phyloP scores from a whole-genome alignment of 2,113 vertebrate genomes.

The Struthio camelus region DNA sequence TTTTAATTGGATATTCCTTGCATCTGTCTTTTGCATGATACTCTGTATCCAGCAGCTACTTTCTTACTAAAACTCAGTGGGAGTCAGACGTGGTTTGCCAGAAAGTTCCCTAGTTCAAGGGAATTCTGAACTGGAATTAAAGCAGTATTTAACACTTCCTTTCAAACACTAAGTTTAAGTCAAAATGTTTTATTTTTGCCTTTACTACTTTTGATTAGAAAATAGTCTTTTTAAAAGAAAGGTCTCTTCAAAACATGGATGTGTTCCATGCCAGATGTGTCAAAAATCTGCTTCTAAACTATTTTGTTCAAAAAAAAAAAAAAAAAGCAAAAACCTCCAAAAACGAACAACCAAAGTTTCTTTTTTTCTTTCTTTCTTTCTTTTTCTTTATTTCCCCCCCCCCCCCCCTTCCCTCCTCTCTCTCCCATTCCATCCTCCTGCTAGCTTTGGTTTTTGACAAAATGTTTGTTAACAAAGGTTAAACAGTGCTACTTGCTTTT shows the following conservation, averaged over 20 bases:
- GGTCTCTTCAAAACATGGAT: not conserved
- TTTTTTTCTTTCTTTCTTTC: too few relatives aligned
- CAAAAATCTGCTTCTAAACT: not conserved
- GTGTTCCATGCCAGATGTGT: not conserved
- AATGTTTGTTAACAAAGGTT: rapidly evolving
- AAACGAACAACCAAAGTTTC: too few relatives aligned
- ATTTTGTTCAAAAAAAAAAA: not conserved
- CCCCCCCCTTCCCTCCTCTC: too few relatives aligned
- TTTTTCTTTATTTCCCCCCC: too few relatives aligned
- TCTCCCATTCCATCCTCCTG: not conserved
- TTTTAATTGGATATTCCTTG: not conserved
- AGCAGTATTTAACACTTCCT: not conserved
- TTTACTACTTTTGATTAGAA: not conserved
- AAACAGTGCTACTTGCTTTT: not conserved
- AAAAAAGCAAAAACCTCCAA: too few relatives aligned
- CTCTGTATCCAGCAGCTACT: not conserved
- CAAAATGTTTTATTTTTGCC: not conserved
- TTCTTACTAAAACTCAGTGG: not conserved
- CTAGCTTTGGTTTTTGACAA: not conserved
- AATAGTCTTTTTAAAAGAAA: not conserved
- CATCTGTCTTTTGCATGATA: not conserved
- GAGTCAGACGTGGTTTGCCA: not conserved
- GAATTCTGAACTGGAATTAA: not conserved
- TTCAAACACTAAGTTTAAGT: not conserved
- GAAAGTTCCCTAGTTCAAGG: not conserved